Conservation (phyloP, 1,140 invertebrate species). For the Bombus confusus region DNA sequence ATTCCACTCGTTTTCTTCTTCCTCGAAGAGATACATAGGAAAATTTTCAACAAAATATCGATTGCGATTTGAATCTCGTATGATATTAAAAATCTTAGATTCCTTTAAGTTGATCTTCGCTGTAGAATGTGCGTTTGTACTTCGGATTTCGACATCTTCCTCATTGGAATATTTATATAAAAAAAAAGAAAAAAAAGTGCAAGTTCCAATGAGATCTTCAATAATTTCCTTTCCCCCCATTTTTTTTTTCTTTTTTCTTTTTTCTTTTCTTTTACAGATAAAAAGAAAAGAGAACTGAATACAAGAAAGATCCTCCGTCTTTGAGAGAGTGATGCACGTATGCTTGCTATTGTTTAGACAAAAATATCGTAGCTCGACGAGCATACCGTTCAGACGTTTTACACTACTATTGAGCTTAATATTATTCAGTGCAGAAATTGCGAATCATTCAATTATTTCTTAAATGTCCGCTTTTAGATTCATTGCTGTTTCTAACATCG, state of each 20-base stretch:
- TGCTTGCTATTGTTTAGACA: neutral
- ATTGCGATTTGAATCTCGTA: neutral
- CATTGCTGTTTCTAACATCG: neutral
- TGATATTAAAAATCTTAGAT: neutral
- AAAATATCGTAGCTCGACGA: conserved; percentile 9
- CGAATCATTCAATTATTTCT: neutral
- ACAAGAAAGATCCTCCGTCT: no score
- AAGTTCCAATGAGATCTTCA: no score
- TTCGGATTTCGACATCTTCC: neutral
- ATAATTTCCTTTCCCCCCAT: no score
- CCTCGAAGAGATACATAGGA: neutral
- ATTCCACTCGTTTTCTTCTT: neutral
- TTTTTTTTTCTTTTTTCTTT: no score
- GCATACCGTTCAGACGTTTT: neutral
- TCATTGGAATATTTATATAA: neutral
- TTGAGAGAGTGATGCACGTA: no score
- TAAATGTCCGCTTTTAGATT: neutral
- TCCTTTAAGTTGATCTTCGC: neutral
- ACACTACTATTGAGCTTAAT: conserved; percentile 24
- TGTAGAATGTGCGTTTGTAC: conserved; percentile 15
- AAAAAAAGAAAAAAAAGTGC: neutral
- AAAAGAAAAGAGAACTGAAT: neutral
- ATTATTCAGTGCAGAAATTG: conserved; percentile 24
- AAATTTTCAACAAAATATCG: neutral
- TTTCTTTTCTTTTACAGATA: neutral